Conservation (phyloP, 2,888 invertebrate species). For the Andrena marginata region DNA sequence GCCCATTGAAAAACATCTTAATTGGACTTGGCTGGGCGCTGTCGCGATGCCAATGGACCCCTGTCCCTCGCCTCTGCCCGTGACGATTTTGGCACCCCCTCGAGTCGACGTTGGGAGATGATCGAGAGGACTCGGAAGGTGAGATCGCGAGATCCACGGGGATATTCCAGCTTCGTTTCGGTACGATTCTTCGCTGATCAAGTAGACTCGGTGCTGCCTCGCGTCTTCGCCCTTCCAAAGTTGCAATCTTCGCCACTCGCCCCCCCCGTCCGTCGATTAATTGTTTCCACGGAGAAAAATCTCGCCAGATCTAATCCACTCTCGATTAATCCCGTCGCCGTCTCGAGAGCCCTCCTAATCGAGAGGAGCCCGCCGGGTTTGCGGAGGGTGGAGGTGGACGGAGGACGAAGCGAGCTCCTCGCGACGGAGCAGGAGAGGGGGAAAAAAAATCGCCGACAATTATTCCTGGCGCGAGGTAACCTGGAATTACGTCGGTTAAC, state of each 20-base stretch:
- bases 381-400: slow-evolving; percentile 15
- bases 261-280: slow-evolving; percentile 60
- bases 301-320: slow-evolving; percentile 65
- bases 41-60: slow-evolving; percentile 47
- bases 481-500: slow-evolving; percentile 65
- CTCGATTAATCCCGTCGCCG: slow-evolving; percentile 68
- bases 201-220: too few relatives aligned
- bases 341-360: slow-evolving; percentile 62
- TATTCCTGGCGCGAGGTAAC: slow-evolving; percentile 56
- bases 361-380: slow-evolving; percentile 55
- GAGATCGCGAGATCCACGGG: background rate
- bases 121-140: background rate
- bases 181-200: too few relatives aligned
- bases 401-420: background rate
- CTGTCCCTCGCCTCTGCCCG: background rate
- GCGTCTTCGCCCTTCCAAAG: too few relatives aligned
- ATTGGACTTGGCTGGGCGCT: slow-evolving; percentile 76
- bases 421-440: background rate
- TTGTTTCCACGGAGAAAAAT: slow-evolving; percentile 70
- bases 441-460: slow-evolving; percentile 55
- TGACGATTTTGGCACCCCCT: background rate
- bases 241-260: too few relatives aligned
- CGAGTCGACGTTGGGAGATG: background rate
- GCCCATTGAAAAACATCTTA: slow-evolving; percentile 80
- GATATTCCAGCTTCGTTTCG: too few relatives aligned